Percentiles rank a stretch among this genome's conserved stretches.
These are phyloP conservation scores for Drosophila auraria DNA, from an alignment of 1,140 invertebrate species.

Conservation along the genomic window DNA sequence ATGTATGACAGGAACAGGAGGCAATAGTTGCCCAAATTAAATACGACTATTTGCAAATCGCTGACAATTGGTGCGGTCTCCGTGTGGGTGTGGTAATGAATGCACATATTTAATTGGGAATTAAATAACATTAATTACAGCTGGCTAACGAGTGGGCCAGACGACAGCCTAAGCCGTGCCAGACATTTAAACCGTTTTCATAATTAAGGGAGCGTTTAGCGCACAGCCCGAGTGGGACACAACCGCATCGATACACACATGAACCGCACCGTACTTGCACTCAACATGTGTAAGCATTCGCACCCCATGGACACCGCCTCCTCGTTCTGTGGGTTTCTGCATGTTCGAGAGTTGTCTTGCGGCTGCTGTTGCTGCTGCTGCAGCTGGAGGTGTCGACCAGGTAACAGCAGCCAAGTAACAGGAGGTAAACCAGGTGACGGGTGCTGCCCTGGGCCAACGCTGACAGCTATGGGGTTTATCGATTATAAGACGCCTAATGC, in stretches of 20 bases:
- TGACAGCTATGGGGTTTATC: constrained; percentile 69
- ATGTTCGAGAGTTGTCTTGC: constrained; percentile 58
- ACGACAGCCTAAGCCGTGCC: constrained; percentile 1
- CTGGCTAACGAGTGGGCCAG: constrained; percentile 5
- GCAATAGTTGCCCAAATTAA: constrained; percentile 57
- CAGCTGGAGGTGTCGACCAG: constrained; percentile 45
- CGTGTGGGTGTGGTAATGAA: constrained; percentile 38
- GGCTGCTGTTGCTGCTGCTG: neutral
- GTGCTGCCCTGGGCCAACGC: constrained; percentile 11
- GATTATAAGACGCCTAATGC: constrained; percentile 68
- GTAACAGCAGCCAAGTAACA: constrained; percentile 2
- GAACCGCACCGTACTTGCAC: constrained; percentile 2
- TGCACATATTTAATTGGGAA: constrained; percentile 68
- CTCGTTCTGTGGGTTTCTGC: constrained; percentile 14
- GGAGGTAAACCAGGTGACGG: constrained; percentile 3
- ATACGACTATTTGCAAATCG: constrained; percentile 48
- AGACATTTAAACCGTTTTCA: constrained; percentile 32
- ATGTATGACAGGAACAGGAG: constrained; percentile 36
- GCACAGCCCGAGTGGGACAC: constrained; percentile 29
- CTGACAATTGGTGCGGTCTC: constrained; percentile 19
- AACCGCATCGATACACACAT: constrained; percentile 23
- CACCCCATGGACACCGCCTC: constrained; percentile 11
- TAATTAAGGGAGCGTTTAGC: constrained; percentile 49
- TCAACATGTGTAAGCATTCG: constrained; percentile 18
- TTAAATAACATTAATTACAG: constrained; percentile 65